A percentile compares a stretch with the other conserved stretches of the same genome.
phyloP scores from a whole-genome alignment of 2,113 vertebrate species.

The Pelvicachromis taeniatus region DNA sequence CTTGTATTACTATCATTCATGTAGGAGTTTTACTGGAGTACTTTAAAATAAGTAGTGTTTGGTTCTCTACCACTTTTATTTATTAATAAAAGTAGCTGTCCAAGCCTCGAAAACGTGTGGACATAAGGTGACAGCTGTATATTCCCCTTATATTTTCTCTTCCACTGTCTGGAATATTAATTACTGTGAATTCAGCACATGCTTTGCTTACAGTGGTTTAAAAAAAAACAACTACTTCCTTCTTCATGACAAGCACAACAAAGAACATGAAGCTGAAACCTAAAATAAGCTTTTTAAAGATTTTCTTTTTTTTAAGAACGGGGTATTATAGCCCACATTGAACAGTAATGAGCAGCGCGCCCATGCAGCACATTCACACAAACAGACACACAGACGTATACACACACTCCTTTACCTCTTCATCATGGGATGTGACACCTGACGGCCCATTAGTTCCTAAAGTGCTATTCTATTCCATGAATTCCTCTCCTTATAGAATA shows the following conservation, averaged over 20 bases:
- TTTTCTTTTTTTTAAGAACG: background rate
- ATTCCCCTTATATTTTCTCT: background rate
- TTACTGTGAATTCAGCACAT: slow-evolving; percentile 5
- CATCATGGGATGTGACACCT: slow-evolving; percentile 61
- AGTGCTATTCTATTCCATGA: slow-evolving; percentile 61
- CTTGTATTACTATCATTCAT: background rate
- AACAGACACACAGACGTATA: background rate
- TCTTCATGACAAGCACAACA: slow-evolving; percentile 14
- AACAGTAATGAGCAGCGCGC: slow-evolving; percentile 43
- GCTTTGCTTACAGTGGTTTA: slow-evolving; percentile 5
- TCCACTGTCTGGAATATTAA: slow-evolving; percentile 22
- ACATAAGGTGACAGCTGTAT: slow-evolving; percentile 10
- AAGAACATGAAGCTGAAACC: slow-evolving; percentile 8
- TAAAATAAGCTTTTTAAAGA: slow-evolving; percentile 28
- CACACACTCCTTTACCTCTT: slow-evolving; percentile 36
- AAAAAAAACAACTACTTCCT: background rate
- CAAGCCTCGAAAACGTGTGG: background rate
- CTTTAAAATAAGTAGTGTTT: background rate
- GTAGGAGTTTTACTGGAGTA: background rate
- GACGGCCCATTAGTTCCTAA: slow-evolving; percentile 68
- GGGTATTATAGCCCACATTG: slow-evolving; percentile 42
- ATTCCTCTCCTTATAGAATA: slow-evolving; percentile 66
- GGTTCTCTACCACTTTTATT: background rate
- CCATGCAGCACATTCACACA: slow-evolving; percentile 5
- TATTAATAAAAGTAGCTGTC: background rate